phyloP scores from a whole-genome alignment of 2,888 invertebrate species.

The Eurytoma californica region DNA sequence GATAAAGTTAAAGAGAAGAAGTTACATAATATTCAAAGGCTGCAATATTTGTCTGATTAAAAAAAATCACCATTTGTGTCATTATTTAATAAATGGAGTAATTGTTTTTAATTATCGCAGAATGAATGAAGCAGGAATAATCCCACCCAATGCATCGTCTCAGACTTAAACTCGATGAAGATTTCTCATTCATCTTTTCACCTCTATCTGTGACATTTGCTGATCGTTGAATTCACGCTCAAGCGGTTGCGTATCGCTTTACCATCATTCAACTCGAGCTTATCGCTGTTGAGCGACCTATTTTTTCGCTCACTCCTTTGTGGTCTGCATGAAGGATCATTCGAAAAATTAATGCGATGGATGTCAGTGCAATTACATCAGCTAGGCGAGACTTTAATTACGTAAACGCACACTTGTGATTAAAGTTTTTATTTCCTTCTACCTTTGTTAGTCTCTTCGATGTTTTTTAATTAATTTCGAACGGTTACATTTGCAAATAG shows the following conservation, averaged over 20 bases:
- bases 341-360: neutral
- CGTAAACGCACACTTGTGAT: too few species aligned
- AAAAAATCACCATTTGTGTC: too few species aligned
- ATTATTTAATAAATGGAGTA: too few species aligned
- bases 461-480: too few species aligned
- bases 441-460: too few species aligned
- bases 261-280: conserved; percentile 17
- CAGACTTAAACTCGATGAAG: neutral
- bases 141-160: neutral
- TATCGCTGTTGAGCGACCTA: neutral
- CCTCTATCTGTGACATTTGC: conserved; percentile 23
- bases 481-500: too few species aligned
- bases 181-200: conserved; percentile 24
- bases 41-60: too few species aligned
- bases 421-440: too few species aligned
- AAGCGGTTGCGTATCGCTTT: conserved; percentile 17
- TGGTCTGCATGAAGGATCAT: neutral
- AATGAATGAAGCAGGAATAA: neutral
- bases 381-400: too few species aligned
- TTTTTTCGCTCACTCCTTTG: neutral
- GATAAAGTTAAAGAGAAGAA: neutral
- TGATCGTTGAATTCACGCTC: conserved; percentile 35
- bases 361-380: too few species aligned
- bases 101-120: conserved; percentile 4
- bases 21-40: neutral